A percentile compares a stretch with the other conserved stretches of the same genome.
phyloP scores from a whole-genome alignment of 1,140 invertebrate genomes.

The Eulimnadia texana region DNA sequence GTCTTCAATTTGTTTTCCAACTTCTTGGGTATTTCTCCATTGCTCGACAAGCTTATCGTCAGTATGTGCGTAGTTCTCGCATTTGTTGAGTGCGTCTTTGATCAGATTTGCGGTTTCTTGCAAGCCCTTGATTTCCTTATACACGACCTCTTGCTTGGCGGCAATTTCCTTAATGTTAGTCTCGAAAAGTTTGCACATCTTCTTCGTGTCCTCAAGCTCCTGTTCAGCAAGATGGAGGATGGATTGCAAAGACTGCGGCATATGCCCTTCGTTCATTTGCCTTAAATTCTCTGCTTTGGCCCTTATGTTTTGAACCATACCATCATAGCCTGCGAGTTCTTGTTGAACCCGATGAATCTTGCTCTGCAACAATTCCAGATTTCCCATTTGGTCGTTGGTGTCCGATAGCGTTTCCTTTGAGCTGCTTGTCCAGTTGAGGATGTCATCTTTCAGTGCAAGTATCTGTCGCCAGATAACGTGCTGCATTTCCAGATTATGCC shows the following conservation, averaged over 20 bases:
- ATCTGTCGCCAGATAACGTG: conserved; percentile 82
- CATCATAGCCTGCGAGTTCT: conserved; percentile 60
- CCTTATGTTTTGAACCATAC: conserved; percentile 54
- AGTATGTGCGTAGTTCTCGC: conserved; percentile 77
- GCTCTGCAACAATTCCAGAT: conserved; percentile 59
- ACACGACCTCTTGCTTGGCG: background rate
- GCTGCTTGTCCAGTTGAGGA: conserved; percentile 66
- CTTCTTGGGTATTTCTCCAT: conserved; percentile 35
- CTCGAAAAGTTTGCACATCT: background rate
- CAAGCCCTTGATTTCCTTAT: conserved; percentile 47
- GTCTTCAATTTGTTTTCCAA: conserved; percentile 2
- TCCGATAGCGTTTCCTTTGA: conserved; percentile 57
- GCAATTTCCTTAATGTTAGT: background rate
- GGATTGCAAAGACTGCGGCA: conserved; percentile 49
- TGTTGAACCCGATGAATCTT: conserved; percentile 69
- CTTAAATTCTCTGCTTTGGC: conserved; percentile 64
- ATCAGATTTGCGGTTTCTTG: conserved; percentile 54
- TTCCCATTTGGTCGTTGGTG: conserved; percentile 54
- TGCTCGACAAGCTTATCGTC: conserved; percentile 65
- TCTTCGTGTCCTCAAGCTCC: conserved; percentile 41
- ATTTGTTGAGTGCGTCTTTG: conserved; percentile 71
- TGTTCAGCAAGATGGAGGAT: conserved; percentile 53
- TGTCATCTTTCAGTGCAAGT: conserved; percentile 63
- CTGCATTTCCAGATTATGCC: conserved; percentile 70
- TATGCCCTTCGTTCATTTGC: conserved; percentile 56